Evolutionary conservation across 2,888 invertebrate species (phyloP), one percentile per base, ranked within the genome.

Genomic region (Salpingus planirostris): DNA sequence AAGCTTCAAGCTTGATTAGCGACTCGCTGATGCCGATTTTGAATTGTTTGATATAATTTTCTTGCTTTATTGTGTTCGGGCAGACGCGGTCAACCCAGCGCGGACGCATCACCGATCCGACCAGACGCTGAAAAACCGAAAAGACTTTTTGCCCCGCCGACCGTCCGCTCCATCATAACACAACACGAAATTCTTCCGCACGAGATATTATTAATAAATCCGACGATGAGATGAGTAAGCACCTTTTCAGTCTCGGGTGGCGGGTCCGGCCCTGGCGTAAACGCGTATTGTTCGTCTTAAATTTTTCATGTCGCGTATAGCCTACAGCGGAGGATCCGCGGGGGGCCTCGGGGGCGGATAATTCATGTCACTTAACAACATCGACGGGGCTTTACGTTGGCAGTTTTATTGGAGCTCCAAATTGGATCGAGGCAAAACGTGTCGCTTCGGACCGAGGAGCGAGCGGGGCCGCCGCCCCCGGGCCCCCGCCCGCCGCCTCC

Each of bases 291-390:
- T 52, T 50, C 56, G 51, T 57, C 61, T 59, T 59, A 60, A 62
- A 60, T 62, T 60, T 61, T 61, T 59, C 62, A 61, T 61, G 61
- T 60, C 59, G 56, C 52, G 50, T 55, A 50, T 53, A 7, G 23
- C 32, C 29, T 18, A 8, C 18, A 8, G 18, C 5, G 18, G 18
- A 8, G 18, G 18, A 8, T 33, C 29, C 33, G 38, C 37, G 42
- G 29, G 46, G 54, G 52, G 49, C 49, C 47, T 40, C 43, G 50
- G 47, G 54, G 51, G 53, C 44, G 62, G 64, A 64, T 65, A 66
- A 65, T 65, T 65, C 66, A 64, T 61, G 66, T 66, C 66, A 65
- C 65, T 65, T 65, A 64, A 60, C 62, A 59, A 57, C 62, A 64
- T 64, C 65, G 65, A 63, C 63, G 59, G 58, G 60, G 64, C 62